phyloP scores from a whole-genome alignment of 2,113 vertebrate species.

The Sprattus sprattus region DNA sequence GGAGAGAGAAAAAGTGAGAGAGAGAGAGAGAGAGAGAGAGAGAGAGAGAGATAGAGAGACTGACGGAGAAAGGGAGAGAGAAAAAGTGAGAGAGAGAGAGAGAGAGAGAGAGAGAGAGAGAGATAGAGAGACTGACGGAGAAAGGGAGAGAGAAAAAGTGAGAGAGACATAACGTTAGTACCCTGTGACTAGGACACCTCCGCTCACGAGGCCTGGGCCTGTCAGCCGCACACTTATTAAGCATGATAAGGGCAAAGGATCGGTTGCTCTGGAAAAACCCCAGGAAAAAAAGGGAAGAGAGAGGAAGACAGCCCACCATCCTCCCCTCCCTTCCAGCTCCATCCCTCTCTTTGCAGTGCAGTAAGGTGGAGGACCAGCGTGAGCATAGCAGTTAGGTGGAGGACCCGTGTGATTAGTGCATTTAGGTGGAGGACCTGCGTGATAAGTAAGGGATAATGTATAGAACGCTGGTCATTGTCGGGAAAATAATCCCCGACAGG shows the following conservation, averaged over 20 bases:
- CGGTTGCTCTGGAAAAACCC: slow-evolving; percentile 41
- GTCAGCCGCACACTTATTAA: slow-evolving; percentile 66
- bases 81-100: background rate
- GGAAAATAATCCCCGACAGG: too few relatives aligned
- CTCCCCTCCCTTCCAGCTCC: background rate
- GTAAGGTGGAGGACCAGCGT: too few relatives aligned
- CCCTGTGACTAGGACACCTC: slow-evolving; percentile 51
- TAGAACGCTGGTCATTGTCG: too few relatives aligned
- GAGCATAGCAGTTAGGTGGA: slow-evolving; percentile 18
- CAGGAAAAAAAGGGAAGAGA: background rate
- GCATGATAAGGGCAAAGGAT: slow-evolving; percentile 63
- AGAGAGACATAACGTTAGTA: slow-evolving; percentile 7
- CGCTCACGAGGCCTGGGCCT: slow-evolving; percentile 50
- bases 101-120: background rate
- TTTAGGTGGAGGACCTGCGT: slow-evolving; percentile 74
- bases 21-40: background rate
- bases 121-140: background rate
- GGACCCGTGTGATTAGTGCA: slow-evolving; percentile 78
- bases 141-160: background rate
- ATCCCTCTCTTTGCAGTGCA: background rate
- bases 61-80: too few relatives aligned
- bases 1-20: background rate
- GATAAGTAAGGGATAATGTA: too few relatives aligned
- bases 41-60: background rate
- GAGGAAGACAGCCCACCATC: background rate